Percentiles rank a stretch among this genome's conserved stretches.
These are phyloP conservation scores for Pygoscelis antarcticus DNA, from an alignment of 2,113 vertebrate species.

Conservation along the genomic window DNA sequence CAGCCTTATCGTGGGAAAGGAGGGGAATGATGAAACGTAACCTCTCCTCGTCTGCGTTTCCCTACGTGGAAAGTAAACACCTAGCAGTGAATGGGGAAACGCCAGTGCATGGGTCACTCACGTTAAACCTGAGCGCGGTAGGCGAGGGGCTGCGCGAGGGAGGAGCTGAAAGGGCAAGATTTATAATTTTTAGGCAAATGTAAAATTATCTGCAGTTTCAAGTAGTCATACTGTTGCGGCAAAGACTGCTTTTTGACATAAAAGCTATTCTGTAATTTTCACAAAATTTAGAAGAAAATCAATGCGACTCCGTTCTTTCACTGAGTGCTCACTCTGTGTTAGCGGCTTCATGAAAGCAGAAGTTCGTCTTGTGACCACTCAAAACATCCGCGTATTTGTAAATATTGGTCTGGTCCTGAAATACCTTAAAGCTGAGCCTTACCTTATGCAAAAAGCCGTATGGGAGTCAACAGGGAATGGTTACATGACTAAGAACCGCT, in stretches of 20 bases:
- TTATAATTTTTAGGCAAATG: neutral
- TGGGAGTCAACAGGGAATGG: neutral
- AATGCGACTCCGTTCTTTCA: fast-evolving
- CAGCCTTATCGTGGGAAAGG: neutral
- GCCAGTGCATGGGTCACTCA: neutral
- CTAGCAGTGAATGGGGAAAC: neutral
- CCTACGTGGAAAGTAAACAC: neutral
- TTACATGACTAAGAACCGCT: neutral
- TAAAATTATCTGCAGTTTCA: neutral
- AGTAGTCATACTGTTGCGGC: neutral
- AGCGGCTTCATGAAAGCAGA: neutral
- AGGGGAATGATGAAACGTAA: neutral
- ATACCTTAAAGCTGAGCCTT: neutral
- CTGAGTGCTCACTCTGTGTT: neutral
- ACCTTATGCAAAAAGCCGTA: neutral
- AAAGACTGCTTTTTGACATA: neutral
- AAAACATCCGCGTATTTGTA: neutral
- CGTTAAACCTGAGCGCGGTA: neutral
- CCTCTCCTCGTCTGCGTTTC: neutral
- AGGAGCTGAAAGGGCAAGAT: neutral
- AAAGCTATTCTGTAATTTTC: neutral
- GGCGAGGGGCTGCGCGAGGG: neutral
- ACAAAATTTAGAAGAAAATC: neutral
- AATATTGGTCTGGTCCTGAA: neutral
- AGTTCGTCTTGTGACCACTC: neutral